phyloP scores from a whole-genome alignment of 2,888 invertebrate genomes.

The Perithous albicinctus region DNA sequence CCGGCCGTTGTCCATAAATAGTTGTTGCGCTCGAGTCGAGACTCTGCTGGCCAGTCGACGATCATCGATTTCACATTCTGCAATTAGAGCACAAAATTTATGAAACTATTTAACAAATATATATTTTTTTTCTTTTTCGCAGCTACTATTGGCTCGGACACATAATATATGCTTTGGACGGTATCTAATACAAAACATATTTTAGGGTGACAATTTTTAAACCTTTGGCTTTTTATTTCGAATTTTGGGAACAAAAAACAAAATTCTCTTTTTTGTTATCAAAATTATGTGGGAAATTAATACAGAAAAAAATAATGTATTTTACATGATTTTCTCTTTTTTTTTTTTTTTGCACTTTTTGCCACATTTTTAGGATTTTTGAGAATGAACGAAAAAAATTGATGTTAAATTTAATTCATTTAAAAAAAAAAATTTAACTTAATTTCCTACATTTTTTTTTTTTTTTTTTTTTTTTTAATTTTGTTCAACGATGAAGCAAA shows the following conservation, averaged over 20 bases:
- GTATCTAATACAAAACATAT: background rate
- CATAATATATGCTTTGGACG: background rate
- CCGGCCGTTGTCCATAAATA: background rate
- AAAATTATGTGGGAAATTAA: too few species aligned
- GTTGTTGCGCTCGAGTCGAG: constrained; percentile 1
- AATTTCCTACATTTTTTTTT: too few species aligned
- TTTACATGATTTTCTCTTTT: background rate
- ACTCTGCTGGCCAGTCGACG: constrained; percentile 4
- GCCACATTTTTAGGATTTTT: too few species aligned
- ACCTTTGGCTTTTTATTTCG: background rate
- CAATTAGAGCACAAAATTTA: background rate
- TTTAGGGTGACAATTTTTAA: background rate
- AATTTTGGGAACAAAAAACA: too few species aligned
- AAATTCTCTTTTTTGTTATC: too few species aligned
- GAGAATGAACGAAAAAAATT: too few species aligned
- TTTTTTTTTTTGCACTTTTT: too few species aligned
- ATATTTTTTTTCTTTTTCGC: background rate
- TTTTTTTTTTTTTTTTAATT: too few species aligned
- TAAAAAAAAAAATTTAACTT: too few species aligned
- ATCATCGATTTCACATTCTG: constrained; percentile 40
- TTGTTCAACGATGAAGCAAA: too few species aligned
- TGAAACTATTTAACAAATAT: background rate
- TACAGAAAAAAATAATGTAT: background rate
- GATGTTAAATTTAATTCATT: too few species aligned
- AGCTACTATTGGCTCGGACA: background rate